Evolutionary conservation across 1,140 invertebrate genomes (phyloP).

Genomic region (Ceratosolen fusciceps): DNA sequence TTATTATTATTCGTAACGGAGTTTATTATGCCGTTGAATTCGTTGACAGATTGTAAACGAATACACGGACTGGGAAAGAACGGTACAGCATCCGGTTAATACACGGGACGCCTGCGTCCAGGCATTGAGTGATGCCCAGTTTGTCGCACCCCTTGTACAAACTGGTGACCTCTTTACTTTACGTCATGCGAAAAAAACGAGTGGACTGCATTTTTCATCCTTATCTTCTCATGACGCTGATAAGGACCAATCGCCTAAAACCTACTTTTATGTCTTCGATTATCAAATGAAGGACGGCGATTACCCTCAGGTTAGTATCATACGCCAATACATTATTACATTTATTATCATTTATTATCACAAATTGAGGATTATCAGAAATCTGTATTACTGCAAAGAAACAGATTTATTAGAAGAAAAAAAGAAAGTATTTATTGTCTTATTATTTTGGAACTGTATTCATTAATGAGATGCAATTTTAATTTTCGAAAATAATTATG

Average conservation of each 20-base stretch:
- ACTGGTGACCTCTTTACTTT: constrained; percentile 83
- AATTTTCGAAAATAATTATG: too few relatives aligned
- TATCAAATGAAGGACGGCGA: constrained; percentile 94
- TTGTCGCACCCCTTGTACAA: constrained; percentile 87
- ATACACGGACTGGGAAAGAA: constrained; percentile 97
- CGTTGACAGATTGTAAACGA: constrained; percentile 84
- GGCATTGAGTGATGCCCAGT: constrained; percentile 92
- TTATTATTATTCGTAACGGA: too few relatives aligned
- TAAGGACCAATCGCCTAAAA: constrained; percentile 74
- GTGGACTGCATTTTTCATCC: constrained; percentile 61
- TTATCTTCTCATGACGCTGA: constrained; percentile 63
- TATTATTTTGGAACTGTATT: too few relatives aligned
- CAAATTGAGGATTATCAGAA: too few relatives aligned
- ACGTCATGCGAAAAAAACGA: constrained; percentile 67
- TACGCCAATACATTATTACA: too few relatives aligned
- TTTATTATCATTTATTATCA: too few relatives aligned
- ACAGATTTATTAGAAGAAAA: too few relatives aligned
- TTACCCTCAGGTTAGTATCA: constrained; percentile 82
- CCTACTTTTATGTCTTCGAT: constrained; percentile 94
- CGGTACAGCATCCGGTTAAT: constrained; percentile 91
- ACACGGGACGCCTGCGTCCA: constrained; percentile 93
- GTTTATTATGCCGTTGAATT: background rate
- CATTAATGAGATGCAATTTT: too few relatives aligned
- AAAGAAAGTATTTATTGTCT: too few relatives aligned
- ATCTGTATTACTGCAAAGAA: too few relatives aligned